Percentiles rank a stretch among this genome's conserved stretches.
Conservation (phyloP, 1,140 invertebrate species). For the Drosophila saltans region DNA sequence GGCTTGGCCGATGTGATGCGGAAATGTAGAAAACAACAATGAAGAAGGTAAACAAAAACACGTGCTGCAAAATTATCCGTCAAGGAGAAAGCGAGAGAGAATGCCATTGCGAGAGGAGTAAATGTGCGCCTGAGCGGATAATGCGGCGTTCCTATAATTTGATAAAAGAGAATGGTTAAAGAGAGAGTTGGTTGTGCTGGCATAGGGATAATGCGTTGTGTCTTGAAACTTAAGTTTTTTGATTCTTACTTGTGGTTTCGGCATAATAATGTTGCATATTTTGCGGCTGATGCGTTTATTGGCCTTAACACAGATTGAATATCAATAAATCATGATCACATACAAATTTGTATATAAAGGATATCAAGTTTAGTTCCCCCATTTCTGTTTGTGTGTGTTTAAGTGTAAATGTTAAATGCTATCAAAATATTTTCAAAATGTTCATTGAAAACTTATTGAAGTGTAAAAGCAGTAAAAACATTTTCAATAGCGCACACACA, state of each 20-base stretch:
- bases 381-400: background rate
- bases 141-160: background rate
- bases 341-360: background rate
- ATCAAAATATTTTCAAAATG: constrained; percentile 80
- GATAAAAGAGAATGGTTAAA: constrained; percentile 34
- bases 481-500: constrained; percentile 58
- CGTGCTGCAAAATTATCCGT: constrained; percentile 65
- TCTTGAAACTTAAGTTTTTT: constrained; percentile 11
- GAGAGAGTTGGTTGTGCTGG: constrained; percentile 1
- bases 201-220: constrained; percentile 38
- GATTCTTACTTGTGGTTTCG: background rate
- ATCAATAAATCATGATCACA: constrained; percentile 53
- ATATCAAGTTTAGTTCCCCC: constrained; percentile 36
- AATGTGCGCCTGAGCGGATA: constrained; percentile 60
- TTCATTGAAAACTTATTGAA: constrained; percentile 80
- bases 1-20: constrained; percentile 39
- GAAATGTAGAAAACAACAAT: constrained; percentile 60
- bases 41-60: constrained; percentile 78
- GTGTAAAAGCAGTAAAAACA: constrained; percentile 62
- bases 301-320: constrained; percentile 4
- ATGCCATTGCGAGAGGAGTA: too few relatives aligned
- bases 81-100: constrained; percentile 17
- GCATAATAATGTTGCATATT: constrained; percentile 12
- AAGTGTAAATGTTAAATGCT: constrained; percentile 59
- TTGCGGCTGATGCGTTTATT: background rate